Percentiles rank a stretch among this genome's conserved stretches.
phyloP scores from a whole-genome alignment of 1,140 invertebrate species.

The Lepidurus couesii region DNA sequence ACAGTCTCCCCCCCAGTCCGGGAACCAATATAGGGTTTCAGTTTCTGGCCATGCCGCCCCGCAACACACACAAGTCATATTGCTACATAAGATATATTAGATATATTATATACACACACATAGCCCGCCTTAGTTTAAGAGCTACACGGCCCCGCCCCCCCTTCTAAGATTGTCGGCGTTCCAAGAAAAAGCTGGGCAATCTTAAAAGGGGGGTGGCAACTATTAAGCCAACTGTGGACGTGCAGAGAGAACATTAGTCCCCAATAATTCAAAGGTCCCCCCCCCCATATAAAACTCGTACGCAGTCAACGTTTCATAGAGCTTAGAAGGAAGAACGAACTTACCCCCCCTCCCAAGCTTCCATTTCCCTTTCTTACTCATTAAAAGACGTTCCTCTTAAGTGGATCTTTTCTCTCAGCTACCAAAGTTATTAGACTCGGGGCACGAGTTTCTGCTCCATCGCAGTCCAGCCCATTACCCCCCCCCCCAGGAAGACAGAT shows the following conservation, averaged over 20 bases:
- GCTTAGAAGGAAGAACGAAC: background rate
- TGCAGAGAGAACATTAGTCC: background rate
- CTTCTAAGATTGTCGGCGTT: no score
- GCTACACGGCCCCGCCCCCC: no score
- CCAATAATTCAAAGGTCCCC: background rate
- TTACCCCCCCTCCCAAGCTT: no score
- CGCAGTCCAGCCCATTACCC: background rate
- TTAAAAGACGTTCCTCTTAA: conserved; percentile 22
- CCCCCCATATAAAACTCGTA: background rate
- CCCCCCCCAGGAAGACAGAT: background rate
- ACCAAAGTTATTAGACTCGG: background rate
- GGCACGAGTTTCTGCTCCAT: conserved; percentile 9
- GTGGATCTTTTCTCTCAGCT: conserved; percentile 18
- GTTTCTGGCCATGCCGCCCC: background rate
- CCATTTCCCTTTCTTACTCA: conserved; percentile 15
- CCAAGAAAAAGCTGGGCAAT: no score
- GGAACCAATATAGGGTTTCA: background rate
- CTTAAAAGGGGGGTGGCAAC: background rate
- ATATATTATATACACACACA: no score
- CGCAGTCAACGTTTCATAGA: background rate
- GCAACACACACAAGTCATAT: no score
- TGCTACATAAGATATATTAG: no score
- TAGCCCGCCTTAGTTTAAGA: no score
- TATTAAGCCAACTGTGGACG: background rate
- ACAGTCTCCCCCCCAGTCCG: background rate